A percentile compares a stretch with the other conserved stretches of the same genome.
These are phyloP conservation scores for Gila robusta DNA, from an alignment of 2,797 vertebrate species.

Conservation along the genomic window DNA sequence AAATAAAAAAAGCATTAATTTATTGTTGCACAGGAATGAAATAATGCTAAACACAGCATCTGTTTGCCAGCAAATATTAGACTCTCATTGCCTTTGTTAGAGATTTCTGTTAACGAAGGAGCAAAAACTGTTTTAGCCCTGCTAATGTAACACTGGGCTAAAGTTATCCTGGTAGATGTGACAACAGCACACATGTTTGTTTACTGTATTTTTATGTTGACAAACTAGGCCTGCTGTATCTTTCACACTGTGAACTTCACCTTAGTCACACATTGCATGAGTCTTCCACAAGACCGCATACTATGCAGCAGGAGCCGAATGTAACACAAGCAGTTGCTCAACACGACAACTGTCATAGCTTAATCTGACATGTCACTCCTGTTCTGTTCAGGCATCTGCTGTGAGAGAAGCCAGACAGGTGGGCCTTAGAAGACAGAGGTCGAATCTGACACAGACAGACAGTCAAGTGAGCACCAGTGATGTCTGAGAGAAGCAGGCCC, in stretches of 20 bases:
- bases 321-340: slow-evolving; percentile 13
- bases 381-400: slow-evolving; percentile 21
- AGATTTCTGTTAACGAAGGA: background rate
- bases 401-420: slow-evolving; percentile 31
- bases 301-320: slow-evolving; percentile 5
- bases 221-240: slow-evolving; percentile 48
- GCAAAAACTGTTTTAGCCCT: background rate
- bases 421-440: slow-evolving; percentile 31
- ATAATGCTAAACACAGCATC: background rate
- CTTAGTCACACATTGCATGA: background rate
- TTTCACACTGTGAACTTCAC: slow-evolving; percentile 47
- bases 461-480: slow-evolving; percentile 5
- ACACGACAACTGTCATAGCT: slow-evolving; percentile 37
- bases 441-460: slow-evolving; percentile 40
- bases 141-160: background rate
- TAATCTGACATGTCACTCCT: slow-evolving; percentile 45
- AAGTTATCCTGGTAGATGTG: background rate
- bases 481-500: background rate
- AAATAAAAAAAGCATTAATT: background rate
- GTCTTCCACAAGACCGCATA: background rate
- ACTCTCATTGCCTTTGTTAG: background rate
- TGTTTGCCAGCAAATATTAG: background rate
- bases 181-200: background rate
- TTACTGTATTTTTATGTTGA: background rate
- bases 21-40: background rate